phyloP scores from a whole-genome alignment of 2,888 invertebrate genomes.

The Tuta absoluta region DNA sequence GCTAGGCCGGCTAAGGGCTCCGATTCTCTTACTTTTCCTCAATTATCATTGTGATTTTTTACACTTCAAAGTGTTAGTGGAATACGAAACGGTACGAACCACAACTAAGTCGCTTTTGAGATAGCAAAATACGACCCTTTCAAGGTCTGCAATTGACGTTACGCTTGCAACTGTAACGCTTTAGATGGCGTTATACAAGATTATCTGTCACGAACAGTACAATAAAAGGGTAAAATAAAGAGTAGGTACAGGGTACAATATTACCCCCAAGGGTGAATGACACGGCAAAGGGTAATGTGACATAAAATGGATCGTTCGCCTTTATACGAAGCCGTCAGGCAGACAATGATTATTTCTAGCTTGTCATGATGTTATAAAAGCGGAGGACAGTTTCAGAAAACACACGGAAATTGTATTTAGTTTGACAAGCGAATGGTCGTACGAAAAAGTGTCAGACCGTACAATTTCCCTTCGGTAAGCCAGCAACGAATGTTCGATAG shows the following conservation, averaged over 20 bases:
- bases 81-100: neutral
- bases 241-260: constrained; percentile 40
- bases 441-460: neutral
- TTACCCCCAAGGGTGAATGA: constrained; percentile 48
- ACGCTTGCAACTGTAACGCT: neutral
- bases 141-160: neutral
- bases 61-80: neutral
- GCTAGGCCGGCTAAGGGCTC: neutral
- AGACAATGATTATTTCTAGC: constrained; percentile 22
- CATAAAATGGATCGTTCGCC: constrained; percentile 57
- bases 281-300: constrained; percentile 50
- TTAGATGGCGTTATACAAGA: neutral
- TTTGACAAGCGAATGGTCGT: constrained; percentile 2
- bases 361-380: neutral
- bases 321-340: constrained; percentile 44
- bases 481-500: neutral
- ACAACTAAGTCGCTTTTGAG: too few relatives aligned
- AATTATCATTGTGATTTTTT: neutral
- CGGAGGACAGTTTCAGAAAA: neutral
- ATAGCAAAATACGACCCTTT: too few relatives aligned
- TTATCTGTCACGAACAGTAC: constrained; percentile 43
- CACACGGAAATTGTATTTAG: neutral
- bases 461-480: neutral
- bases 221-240: constrained; percentile 39
- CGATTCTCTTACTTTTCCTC: constrained; percentile 14